Evolutionary conservation across 2,797 vertebrate genomes (phyloP), one percentile per base, ranked within the genome.

Genomic region (Myotis myotis): DNA sequence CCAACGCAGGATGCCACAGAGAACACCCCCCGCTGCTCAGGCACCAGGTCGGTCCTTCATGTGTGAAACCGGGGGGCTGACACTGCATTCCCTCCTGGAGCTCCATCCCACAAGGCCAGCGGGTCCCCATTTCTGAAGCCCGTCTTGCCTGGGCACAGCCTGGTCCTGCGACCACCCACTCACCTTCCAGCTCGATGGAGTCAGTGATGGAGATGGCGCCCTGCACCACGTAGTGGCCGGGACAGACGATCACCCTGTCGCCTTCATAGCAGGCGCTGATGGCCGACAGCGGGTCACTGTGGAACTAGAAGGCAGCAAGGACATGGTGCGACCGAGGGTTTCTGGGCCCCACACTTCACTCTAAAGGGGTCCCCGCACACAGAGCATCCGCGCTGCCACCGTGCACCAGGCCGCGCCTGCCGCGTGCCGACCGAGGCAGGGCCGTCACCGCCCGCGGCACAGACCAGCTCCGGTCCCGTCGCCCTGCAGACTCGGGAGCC

Each of bases 151-250:
- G 12, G 51, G 38, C 71, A 15, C 55, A 74, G 38, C 47, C 80
- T 92, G 74, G 47, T 62, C 49, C 22, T 68, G 23, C 47, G n/a
- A 85, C 64, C 41, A 83, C 41, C 38, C 60, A 93, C 94, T 94
- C 97, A 99, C 99, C 99, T 98, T 99, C 99, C 60, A 99, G 49
- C 36, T 98, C 98, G 91, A 99, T 95, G 72, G 99, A 99, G 97
- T 99, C 99, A n/a, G 99, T 98, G 71, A 99, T 98, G 95, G 98
- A 98, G 94, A 99, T 98, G 86, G 98, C 93, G 25, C 98, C 98
- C 72, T 98, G 98, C 12, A 99, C 98, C 74, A 95, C 82, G 49
- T 99, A 99, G 96, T 98, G 98, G 25, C 99, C 99, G 2, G 99
- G 99, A 81, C 99, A 99, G 85, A 99, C 94, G 53, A 99, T 97